Base-by-base conservation (phyloP, 2,113 vertebrate genomes). In the Eira barbara region DNA sequence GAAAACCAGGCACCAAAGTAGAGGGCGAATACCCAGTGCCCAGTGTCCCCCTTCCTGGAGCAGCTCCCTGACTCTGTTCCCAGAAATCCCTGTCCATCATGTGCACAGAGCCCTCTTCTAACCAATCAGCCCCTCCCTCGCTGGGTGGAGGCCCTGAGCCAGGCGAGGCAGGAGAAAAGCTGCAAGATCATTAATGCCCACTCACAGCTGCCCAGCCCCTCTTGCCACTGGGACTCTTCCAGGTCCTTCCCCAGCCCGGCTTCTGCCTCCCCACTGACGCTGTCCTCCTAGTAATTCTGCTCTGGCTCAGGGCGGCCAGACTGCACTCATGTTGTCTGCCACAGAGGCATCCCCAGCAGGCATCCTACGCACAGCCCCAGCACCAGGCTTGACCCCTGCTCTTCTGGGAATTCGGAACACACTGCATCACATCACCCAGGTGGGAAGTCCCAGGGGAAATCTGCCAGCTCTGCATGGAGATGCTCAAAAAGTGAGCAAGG, bases 351-450 rank as follows among this genome's bases (percentile, higher is more conserved):
- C 36, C 34, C 45, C 20, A 21, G 42, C 49, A 84, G 39, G 31
- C 0, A 0, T 49, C 76, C 65, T 31, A 14, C 5, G 1, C 42
- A 29, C 1, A 0, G 23, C 29, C 36, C 31, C 17, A 7, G 55
- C 14, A 42, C 45, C 39, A 21, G 31, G 36, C 84, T 65, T n/a
- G 52, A 82, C 10, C 14, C 21, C 23, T 29, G 23, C 57, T 82
- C 47, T 49, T 20, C 49, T 31, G 20, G 59, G 82, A 61, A 65
- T 23, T 81, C 14, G 15, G 20, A n/a, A 7, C 5, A 27, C 2
- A 4, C 18, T 39, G 31, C 4, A 7, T 67, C 82, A 36, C 0
- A 8, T 59, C 1, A 12, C 6, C 79, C 83, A 14, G 65, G 21
- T 27, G 3, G 55, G 45, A 47, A 59, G 47, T 12, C 14, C 12